These are phyloP conservation scores for Octomys mimax DNA, from an alignment of 2,797 vertebrate genomes.

Conservation along the genomic window DNA sequence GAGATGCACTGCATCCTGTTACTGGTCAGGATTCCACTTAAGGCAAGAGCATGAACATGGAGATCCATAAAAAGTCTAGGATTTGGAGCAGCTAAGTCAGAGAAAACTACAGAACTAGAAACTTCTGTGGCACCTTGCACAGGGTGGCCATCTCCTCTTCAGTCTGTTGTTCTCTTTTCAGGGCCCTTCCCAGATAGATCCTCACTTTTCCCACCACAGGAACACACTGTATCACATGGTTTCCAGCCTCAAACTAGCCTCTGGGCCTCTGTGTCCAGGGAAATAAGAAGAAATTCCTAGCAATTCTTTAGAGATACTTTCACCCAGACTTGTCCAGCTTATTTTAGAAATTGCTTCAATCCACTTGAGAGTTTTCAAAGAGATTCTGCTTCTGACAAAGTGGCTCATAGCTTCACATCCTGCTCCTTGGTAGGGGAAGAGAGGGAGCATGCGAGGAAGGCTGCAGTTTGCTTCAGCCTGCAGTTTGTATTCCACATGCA, in stretches of 20 bases:
- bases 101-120: neutral
- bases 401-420: neutral
- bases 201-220: neutral
- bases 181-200: neutral
- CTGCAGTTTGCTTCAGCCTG: too few relatives aligned
- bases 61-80: neutral
- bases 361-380: conserved; percentile 46
- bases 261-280: conserved; percentile 6
- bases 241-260: conserved; percentile 56
- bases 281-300: neutral
- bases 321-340: neutral
- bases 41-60: neutral
- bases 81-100: neutral
- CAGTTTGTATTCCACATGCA: neutral
- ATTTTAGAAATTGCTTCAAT: conserved; percentile 61
- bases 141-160: neutral
- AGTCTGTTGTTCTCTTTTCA: neutral
- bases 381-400: conserved; percentile 31
- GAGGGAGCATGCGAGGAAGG: neutral
- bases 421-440: neutral
- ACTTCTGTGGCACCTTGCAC: neutral
- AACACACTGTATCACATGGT: neutral
- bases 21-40: neutral
- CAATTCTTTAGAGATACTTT: conserved; percentile 48
- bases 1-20: neutral